Evolutionary conservation across 1,140 invertebrate genomes (phyloP).

Genomic region (Acromyrmex echinatior): DNA sequence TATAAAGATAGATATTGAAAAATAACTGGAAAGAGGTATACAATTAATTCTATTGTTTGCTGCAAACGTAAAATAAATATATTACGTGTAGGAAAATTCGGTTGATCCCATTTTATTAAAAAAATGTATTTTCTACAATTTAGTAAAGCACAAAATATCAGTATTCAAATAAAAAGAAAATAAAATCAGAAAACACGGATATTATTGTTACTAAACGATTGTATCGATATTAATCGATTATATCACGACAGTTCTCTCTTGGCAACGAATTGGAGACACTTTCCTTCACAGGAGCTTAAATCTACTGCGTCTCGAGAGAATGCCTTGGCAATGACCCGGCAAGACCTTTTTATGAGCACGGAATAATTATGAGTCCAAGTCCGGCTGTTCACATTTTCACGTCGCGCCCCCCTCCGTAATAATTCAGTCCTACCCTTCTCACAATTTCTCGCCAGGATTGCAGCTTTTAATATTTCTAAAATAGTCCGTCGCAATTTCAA

Average conservation of each 20-base stretch:
- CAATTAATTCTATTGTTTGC: not conserved
- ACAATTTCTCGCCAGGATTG: conserved; percentile 18
- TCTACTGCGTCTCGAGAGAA: conserved; percentile 35
- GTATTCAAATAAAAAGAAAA: not conserved
- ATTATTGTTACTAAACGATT: conserved; percentile 4
- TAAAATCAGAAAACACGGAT: not conserved
- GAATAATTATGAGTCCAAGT: conserved; percentile 61
- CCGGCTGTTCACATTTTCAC: conserved; percentile 36
- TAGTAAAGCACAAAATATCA: not conserved
- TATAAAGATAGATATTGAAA: too few relatives aligned
- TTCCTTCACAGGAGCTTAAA: not conserved
- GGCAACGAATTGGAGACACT: conserved; percentile 56
- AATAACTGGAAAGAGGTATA: not conserved
- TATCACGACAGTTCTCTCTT: conserved; percentile 43
- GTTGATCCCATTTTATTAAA: not conserved
- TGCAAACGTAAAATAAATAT: not conserved
- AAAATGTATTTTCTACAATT: not conserved
- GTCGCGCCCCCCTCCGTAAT: conserved; percentile 6
- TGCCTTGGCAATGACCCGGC: conserved; percentile 56
- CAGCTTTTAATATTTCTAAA: conserved; percentile 50
- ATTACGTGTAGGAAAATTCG: not conserved
- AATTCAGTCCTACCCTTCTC: conserved; percentile 30
- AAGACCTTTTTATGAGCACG: conserved; percentile 24
- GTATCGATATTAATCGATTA: conserved; percentile 26
- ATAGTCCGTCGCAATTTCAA: conserved; percentile 13